phyloP scores from a whole-genome alignment of 2,113 vertebrate species.

The Melanocharis versteri region DNA sequence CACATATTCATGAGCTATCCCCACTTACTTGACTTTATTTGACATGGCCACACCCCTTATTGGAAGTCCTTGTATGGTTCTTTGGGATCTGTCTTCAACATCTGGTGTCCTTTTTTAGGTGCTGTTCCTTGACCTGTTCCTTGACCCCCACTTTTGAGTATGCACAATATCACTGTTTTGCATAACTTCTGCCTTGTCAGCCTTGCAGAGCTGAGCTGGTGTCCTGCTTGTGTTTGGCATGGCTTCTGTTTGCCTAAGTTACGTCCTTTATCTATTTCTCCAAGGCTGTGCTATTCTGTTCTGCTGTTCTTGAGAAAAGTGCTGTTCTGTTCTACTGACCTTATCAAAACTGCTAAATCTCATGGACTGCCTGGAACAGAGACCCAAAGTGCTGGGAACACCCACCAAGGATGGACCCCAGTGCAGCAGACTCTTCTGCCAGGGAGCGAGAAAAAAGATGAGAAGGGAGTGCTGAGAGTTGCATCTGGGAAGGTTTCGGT shows the following conservation, averaged over 20 bases:
- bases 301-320: too few relatives aligned
- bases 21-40: not conserved
- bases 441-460: not conserved
- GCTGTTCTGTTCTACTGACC: too few relatives aligned
- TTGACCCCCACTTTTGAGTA: fast-evolving
- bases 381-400: not conserved
- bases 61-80: not conserved
- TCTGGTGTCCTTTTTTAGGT: not conserved
- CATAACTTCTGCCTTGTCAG: not conserved
- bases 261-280: not conserved
- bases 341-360: not conserved
- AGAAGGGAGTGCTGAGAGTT: too few relatives aligned
- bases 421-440: not conserved
- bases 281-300: not conserved
- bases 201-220: not conserved
- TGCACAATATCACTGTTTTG: not conserved
- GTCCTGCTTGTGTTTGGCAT: not conserved
- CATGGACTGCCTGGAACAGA: not conserved
- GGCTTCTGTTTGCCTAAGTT: not conserved
- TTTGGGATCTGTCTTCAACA: not conserved
- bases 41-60: not conserved
- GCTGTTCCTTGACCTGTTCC: not conserved
- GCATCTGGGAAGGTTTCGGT: not conserved
- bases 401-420: not conserved
- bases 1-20: not conserved